Percentiles rank a stretch among this genome's conserved stretches.
Conservation (phyloP, 2,888 invertebrate species). For the Petrolisthes cinctipes region DNA sequence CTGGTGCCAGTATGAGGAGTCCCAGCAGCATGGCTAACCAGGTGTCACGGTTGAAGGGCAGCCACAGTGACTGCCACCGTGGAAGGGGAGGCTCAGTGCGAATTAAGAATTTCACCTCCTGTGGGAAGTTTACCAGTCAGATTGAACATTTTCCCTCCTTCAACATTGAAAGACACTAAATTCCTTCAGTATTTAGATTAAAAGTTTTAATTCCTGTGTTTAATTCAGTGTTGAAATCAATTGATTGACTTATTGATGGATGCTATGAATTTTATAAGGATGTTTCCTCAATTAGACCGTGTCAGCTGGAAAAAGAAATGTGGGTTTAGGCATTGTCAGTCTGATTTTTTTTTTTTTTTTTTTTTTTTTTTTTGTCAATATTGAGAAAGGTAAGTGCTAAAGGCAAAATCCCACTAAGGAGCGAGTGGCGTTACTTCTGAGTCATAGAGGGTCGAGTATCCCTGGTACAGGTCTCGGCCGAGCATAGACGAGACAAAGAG, state of each 20-base stretch:
- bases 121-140: neutral
- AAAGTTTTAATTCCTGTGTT: too few species aligned
- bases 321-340: neutral
- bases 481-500: slow-evolving; percentile 27
- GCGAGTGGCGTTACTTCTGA: slow-evolving; percentile 22
- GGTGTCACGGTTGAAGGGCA: slow-evolving; percentile 37
- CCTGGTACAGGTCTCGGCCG: slow-evolving; percentile 38
- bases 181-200: too few species aligned
- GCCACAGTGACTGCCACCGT: slow-evolving; percentile 43
- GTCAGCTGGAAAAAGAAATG: neutral
- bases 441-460: slow-evolving; percentile 32
- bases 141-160: neutral
- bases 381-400: neutral
- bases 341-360: neutral
- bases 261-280: neutral
- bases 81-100: slow-evolving; percentile 46
- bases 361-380: neutral
- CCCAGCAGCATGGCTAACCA: slow-evolving; percentile 45
- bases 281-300: neutral
- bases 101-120: slow-evolving; percentile 46
- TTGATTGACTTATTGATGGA: neutral
- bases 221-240: neutral
- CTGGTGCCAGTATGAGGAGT: neutral
- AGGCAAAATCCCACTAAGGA: neutral
- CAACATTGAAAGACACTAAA: too few species aligned